Percentiles rank a stretch among this genome's conserved stretches.
Conservation (phyloP, 2,113 vertebrate genomes). For the Polypterus senegalus region DNA sequence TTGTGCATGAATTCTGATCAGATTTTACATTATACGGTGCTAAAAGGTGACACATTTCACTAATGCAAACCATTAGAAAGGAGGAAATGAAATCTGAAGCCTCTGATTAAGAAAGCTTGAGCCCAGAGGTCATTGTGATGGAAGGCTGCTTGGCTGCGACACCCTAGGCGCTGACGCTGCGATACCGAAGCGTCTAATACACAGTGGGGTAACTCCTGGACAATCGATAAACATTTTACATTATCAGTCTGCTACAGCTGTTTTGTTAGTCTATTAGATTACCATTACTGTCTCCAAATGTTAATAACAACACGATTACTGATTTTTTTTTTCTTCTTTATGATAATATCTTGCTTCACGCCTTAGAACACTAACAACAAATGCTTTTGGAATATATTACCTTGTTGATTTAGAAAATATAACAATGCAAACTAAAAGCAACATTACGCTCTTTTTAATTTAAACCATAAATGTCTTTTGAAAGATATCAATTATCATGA, state of each 20-base stretch:
- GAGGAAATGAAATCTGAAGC: constrained; percentile 47
- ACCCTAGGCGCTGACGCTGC: constrained; percentile 33
- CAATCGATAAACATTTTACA: constrained; percentile 49
- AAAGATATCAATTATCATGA: too few relatives aligned
- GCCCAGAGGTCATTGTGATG: constrained; percentile 40
- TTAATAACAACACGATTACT: constrained; percentile 18
- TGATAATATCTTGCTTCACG: constrained; percentile 4
- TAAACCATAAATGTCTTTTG: too few relatives aligned
- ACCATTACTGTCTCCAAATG: constrained; percentile 29
- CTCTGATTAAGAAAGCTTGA: constrained; percentile 40
- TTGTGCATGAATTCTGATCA: constrained; percentile 61
- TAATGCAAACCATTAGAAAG: constrained; percentile 46
- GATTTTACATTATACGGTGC: constrained; percentile 56
- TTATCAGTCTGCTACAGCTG: constrained; percentile 54
- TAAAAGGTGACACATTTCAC: constrained; percentile 52
- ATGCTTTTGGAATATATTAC: constrained; percentile 3
- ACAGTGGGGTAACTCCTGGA: constrained; percentile 31
- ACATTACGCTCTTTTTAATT: too few relatives aligned
- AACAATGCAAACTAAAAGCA: neutral
- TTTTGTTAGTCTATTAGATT: constrained; percentile 35
- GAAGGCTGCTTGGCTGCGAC: constrained; percentile 41
- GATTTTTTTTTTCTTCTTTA: constrained; percentile 5
- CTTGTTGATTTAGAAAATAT: neutral
- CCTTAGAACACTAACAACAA: constrained; percentile 8
- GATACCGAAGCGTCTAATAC: constrained; percentile 43